Evolutionary conservation across 2,797 vertebrate genomes (phyloP), one percentile per base, ranked within the genome.

Genomic region (Arrhamphus sclerolepis): DNA sequence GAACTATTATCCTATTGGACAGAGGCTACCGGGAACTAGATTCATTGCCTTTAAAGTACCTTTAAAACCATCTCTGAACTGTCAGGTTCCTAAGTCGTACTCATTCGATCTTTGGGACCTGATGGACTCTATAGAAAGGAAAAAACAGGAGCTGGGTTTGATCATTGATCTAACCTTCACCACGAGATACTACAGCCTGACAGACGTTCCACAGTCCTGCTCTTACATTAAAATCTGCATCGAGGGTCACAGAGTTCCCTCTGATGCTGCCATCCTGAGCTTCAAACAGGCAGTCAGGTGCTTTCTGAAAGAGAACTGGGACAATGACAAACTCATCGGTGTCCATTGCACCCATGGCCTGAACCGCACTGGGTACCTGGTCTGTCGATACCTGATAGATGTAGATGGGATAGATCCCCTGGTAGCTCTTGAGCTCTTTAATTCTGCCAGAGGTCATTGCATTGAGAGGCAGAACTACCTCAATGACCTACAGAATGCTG

Each of bases 321-420:
- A 58, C 62, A 65, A 77, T 1, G 89, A 93, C 59, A 92, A 89
- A 75, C 89, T 94, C 39, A 89, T 94, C 3, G 93, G 94, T 1
- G 91, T 95, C 60, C 94, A 95, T 48, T 94, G 94, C 80, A 94
- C 94, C 0, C 93, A 95, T 1, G 94, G 93, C 34, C 62, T 94
- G 66, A 95, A 95, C 79, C 91, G 93, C 53, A 94, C 94, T 0
- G 93, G 94, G 1, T 95, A 95, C 69, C 81, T 94, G 64, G 87
- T 95, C 38, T 95, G 94, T 28, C 88, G 94, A 90, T 94, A 81
- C 38, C 60, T 77, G 21, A 69, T 74, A 1, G 63, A 81, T 0
- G 60, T 77, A 26, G 73, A 80, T 0, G 56, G 62, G 16, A 1
- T 77, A 1, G 48, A 71, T 1, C 44, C 60, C 0, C 0, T 1